Evolutionary conservation across 2,113 vertebrate species (phyloP), one percentile per base, ranked within the genome.

Genomic region (Anhinga rufa): DNA sequence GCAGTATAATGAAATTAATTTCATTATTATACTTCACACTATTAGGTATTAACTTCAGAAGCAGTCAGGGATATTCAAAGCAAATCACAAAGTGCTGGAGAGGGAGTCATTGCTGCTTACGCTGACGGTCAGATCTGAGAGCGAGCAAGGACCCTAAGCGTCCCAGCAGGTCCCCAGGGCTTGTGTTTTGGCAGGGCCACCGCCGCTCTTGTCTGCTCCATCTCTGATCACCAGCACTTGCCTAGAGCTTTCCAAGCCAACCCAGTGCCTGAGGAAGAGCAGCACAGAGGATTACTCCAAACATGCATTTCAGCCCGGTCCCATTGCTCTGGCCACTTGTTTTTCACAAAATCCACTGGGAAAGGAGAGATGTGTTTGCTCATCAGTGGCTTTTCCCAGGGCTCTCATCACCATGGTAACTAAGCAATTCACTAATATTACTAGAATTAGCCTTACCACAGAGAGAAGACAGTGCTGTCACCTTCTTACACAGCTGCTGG

Each of bases 231-330:
- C 12, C 57, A 66, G 17, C 51, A 36, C 25, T 25, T 57, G 64
- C 52, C 29, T 11, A 17, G 29, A 46, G 34, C 42, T 64, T 38
- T 22, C 65, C 65, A 42, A 66, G 34, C 16, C 72, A 42, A 7
- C 14, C 10, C 60, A 10, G 25, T 2, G 24, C 48, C 61, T 9
- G 17, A 28, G 8, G n/a, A 36, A 49, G 38, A n/a, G 19, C n/a
- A 83, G n/a, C 24, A 12, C 28, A 3, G 55, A 3, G 17, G 19
- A 4, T 55, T 34, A 21, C 25, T 60, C 18, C 32, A 65, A 21
- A 46, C 26, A 25, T 2, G 0, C 49, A 22, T 17, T 5, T 40
- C 24, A n/a, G 32, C 6, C 25, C 44, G 1, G 0, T 22, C 32
- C 52, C 4, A 1, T 18, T 24, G 9, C 52, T 77, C 62, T 57